Conservation (phyloP, 2,797 vertebrate genomes). For the Champsocephalus gunnari region DNA sequence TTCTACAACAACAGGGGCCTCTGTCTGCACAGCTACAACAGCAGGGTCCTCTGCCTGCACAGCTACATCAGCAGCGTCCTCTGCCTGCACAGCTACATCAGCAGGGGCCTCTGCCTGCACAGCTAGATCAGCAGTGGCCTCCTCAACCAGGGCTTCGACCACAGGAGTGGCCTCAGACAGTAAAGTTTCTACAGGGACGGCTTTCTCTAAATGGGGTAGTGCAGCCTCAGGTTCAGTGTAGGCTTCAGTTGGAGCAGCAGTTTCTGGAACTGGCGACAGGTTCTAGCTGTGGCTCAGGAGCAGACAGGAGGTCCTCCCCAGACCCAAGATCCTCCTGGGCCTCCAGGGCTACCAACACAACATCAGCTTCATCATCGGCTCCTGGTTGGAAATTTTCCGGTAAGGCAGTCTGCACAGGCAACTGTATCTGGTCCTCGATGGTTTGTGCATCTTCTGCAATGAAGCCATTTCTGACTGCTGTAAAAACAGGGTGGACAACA, state of each 20-base stretch:
- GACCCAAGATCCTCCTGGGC: conserved; percentile 74
- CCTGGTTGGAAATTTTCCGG: conserved; percentile 64
- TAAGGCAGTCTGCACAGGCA: conserved; percentile 79
- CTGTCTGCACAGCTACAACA: conserved; percentile 31
- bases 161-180: conserved; percentile 37
- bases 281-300: conserved; percentile 42
- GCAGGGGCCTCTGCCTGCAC: conserved; percentile 20
- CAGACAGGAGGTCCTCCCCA: conserved; percentile 68
- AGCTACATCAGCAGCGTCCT: conserved; percentile 30
- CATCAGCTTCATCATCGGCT: conserved; percentile 55
- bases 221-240: conserved; percentile 20
- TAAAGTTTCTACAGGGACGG: conserved; percentile 32
- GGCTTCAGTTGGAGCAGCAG: conserved; percentile 18
- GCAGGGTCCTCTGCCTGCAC: conserved; percentile 38
- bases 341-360: conserved; percentile 67
- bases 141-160: neutral
- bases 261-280: conserved; percentile 22
- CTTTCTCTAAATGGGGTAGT: conserved; percentile 30
- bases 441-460: conserved; percentile 76
- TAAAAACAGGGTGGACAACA: conserved; percentile 31
- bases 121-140: conserved; percentile 12
- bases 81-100: conserved; percentile 24
- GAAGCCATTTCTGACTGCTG: conserved; percentile 72
- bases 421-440: conserved; percentile 82
- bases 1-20: conserved; percentile 17